phyloP scores from a whole-genome alignment of 2,888 invertebrate genomes.

The Parnassius mnemosyne region DNA sequence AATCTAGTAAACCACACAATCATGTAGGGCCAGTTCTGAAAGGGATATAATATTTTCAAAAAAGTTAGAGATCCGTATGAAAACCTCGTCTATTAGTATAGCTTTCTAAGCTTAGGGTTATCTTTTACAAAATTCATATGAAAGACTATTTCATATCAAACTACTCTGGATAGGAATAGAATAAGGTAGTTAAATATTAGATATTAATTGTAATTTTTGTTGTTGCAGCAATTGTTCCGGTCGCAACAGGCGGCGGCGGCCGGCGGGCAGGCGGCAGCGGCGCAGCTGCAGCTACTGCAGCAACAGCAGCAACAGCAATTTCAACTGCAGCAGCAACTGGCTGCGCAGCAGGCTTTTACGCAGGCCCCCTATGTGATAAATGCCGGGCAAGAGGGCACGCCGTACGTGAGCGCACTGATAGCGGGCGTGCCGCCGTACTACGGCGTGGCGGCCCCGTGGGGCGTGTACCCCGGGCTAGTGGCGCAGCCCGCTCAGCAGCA shows the following conservation, averaged over 20 bases:
- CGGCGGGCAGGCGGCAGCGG: slow-evolving; percentile 83
- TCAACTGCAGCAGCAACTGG: slow-evolving; percentile 89
- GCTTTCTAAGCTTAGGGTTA: too few species aligned
- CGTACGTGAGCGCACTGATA: slow-evolving; percentile 91
- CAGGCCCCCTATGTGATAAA: slow-evolving; percentile 94
- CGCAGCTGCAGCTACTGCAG: slow-evolving; percentile 85
- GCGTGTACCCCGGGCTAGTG: slow-evolving; percentile 89
- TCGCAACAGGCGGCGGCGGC: slow-evolving; percentile 89
- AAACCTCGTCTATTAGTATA: too few species aligned
- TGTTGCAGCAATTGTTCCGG: slow-evolving; percentile 92
- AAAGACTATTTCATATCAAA: too few species aligned
- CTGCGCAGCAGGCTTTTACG: slow-evolving; percentile 86
- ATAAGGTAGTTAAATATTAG: not conserved
- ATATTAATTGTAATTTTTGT: slow-evolving; percentile 32
- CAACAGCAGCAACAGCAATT: slow-evolving; percentile 89
- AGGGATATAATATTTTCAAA: too few species aligned
- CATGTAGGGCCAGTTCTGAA: too few species aligned
- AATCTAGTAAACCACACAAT: too few species aligned
- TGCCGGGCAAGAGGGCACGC: slow-evolving; percentile 83
- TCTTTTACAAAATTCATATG: too few species aligned
- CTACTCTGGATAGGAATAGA: not conserved
- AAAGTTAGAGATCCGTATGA: too few species aligned
- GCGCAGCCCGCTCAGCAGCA: slow-evolving; percentile 82
- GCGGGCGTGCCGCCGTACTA: slow-evolving; percentile 95
- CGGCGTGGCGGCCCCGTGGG: slow-evolving; percentile 94